Base-by-base conservation (phyloP, 2,113 vertebrate species). In the Rhineura floridana region DNA sequence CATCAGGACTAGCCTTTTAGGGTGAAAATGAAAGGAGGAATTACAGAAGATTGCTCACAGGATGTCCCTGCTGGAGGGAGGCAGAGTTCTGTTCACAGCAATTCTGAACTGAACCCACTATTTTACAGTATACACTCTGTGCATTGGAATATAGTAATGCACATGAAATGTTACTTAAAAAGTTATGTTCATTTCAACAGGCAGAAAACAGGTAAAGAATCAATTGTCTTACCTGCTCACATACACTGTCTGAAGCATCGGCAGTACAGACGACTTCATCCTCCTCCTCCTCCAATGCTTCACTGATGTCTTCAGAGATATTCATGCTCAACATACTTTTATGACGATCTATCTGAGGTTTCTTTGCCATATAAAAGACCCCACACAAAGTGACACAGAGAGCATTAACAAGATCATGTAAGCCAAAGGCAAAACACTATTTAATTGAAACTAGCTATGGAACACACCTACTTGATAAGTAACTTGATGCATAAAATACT, bases 311-410 rank as follows among this genome's bases (percentile, higher is more conserved):
- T 63, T 81, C 76, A 70, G 93, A 30, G 44, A 84, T 0, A 13
- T 79, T 86, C 52, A 8, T 3, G 6, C 15, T 86, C 21, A 89
- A 88, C 90, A 91, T 88, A 90, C 97, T 96, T 59, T 92, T 78
- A 86, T 98, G 97, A 44, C 96, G 96, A 81, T 97, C 97, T 1
- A 98, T 97, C 77, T 96, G 90, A 33, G 97, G 95, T 87, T 95
- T 96, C 88, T 95, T 96, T 63, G 84, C 19, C 7, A 70, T 36
- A 7, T 87, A 70, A 39, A 89, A 91, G 90, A 91, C 28, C 33
- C 62, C 82, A 17, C 84, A 50, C 7, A 89, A 75, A 88, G n/a
- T 39, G 23, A 33, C 44, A 82, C 44, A 73, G 19, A 28, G 15
- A 36, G 8, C 39, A 30, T 73, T 25, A 48, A 70, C 2, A 73